Base-by-base conservation (phyloP, 2,113 vertebrate genomes). In the Austrofundulus limnaeus region DNA sequence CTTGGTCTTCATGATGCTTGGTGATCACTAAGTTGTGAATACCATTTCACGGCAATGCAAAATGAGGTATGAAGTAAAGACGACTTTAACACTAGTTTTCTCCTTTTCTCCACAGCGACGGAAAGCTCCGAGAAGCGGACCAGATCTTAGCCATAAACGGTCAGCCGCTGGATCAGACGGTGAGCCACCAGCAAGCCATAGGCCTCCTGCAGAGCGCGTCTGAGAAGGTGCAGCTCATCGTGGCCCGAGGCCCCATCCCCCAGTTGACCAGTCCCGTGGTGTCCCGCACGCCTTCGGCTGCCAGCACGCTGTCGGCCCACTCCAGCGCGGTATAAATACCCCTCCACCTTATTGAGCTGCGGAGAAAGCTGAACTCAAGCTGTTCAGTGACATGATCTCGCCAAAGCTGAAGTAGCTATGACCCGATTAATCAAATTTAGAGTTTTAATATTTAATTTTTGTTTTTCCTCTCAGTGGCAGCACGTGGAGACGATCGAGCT, bases 61-160 rank as follows among this genome's bases (percentile, higher is more conserved):
- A 28, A 7, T 28, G 25, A 28, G 3, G 25, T 3, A 7, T 28
- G 25, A 28, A 28, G 2, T 21, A 20, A 19, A 19, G 9, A n/a
- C 8, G 5, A 23, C 17, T 51, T 17, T 17, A 28, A 9, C 11
- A 20, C 16, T 0, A n/a, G 24, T 53, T 19, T 5, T 5, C 20
- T 24, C 28, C 23, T n/a, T 55, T 17, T 43, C 14, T 5, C 5
- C 12, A 16, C 81, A 98, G 96, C 68, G 95, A 97, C 80, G 95
- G 96, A 77, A 94, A 94, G 72, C 90, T 98, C 75, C 94, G 91
- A 82, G 96, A 98, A 83, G 94, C 93, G 0, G 96, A 98, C 87
- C 96, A 98, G 84, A 97, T 98, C 80, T 89, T 98, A 61, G 92
- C 96, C 82, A 98, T 98, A 83, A 97, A 97, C 0, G 91, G 94